A percentile compares a stretch with the other conserved stretches of the same genome.
Conservation (phyloP, 2,113 vertebrate species). For the Phylloscopus whistleri region DNA sequence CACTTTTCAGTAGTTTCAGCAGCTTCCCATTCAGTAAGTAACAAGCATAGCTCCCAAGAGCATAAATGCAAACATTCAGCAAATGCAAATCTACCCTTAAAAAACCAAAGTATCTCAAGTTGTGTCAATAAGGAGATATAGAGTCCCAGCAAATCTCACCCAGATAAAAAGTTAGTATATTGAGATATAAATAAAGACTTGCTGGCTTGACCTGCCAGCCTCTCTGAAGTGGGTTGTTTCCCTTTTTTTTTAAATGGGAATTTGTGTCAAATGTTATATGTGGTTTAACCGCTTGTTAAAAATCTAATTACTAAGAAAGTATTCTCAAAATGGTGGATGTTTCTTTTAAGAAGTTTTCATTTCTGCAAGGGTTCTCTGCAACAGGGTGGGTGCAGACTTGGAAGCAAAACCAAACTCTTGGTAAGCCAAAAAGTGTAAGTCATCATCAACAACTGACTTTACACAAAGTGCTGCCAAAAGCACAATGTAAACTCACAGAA, state of each 20-base stretch:
- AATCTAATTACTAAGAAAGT: background rate
- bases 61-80: background rate
- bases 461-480: background rate
- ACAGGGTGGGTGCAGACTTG: background rate
- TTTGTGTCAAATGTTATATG: background rate
- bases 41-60: background rate
- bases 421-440: background rate
- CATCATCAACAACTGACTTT: background rate
- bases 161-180: background rate
- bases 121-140: background rate
- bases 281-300: background rate
- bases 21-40: background rate
- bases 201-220: background rate
- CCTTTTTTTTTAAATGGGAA: background rate
- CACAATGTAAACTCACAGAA: background rate
- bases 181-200: background rate
- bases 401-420: background rate
- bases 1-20: background rate
- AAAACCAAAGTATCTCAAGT: background rate
- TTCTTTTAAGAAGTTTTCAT: background rate
- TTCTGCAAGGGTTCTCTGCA: background rate
- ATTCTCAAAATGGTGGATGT: constrained; percentile 10
- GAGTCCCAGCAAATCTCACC: background rate
- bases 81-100: background rate
- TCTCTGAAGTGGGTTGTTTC: background rate